Base-by-base conservation (phyloP, 2,888 invertebrate genomes). In the Drosophila cracens region DNA sequence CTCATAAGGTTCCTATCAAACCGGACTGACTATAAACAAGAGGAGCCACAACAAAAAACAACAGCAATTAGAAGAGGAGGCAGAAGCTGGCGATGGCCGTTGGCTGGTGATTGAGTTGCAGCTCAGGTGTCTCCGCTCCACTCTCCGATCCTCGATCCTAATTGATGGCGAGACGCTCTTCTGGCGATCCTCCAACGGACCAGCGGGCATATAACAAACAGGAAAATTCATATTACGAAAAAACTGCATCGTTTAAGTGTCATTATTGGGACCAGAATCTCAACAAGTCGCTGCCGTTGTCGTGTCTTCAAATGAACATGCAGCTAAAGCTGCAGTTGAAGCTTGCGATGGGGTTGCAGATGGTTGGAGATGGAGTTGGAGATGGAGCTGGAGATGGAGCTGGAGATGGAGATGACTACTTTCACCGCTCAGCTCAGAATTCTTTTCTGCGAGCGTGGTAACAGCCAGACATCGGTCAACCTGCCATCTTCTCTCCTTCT, bases 171-270 rank as follows among this genome's bases (percentile, higher is more conserved):
- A 81, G 78, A 81, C 74, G 77, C 68, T 76, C 60, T 70, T 82
- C 74, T 62, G 72, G 69, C 68, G 70, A 38, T 56, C 29, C 56
- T 38, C 56, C n/a, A 56, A 25, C 16, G 40, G 16, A 57, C 40
- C 57, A 29, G 40, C 70, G 49, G 34, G 40, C 58, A 61, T 68
- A 70, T 81, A 68, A 63, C 85, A 83, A 86, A 86, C 85, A 85
- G 85, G 89, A 86, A 85, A 88, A 86, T 85, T 85, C 88, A 83
- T 85, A 85, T 88, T 88, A 88, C 85, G 82, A 85, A 85, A 85
- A 85, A 85, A 83, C 67, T 86, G 88, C 88, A 85, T 88, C 86
- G 88, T 83, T 88, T 88, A 88, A 88, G 88, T 85, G 85, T 85
- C 89, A 85, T 85, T 85, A 85, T 85, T 88, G 85, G 83, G 85